Evolutionary conservation across 2,888 invertebrate genomes (phyloP).

Genomic region (Folsomia candida): DNA sequence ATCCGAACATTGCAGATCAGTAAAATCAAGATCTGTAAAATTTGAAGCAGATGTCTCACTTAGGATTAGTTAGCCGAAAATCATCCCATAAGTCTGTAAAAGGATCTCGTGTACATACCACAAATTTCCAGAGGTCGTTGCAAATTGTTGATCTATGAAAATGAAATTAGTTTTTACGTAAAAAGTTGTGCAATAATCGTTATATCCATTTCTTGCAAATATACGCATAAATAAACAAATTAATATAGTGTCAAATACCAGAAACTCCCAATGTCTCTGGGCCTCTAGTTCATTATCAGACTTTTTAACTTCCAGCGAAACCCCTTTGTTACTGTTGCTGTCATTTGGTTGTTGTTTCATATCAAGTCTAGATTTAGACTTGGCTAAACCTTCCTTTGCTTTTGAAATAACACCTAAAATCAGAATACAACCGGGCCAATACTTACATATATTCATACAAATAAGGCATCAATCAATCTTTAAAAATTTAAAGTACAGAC

Average conservation of each 20-base stretch:
- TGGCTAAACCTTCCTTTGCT: slow-evolving; percentile 87
- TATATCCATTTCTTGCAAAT: too few species aligned
- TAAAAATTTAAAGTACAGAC: background rate
- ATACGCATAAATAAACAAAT: too few species aligned
- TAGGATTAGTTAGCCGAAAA: too few species aligned
- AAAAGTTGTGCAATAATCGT: slow-evolving; percentile 59
- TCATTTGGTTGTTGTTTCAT: slow-evolving; percentile 53
- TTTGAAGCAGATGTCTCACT: slow-evolving; percentile 55
- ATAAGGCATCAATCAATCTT: too few species aligned
- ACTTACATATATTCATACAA: background rate
- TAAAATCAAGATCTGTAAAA: slow-evolving; percentile 97
- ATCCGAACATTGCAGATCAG: slow-evolving; percentile 83
- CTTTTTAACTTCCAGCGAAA: slow-evolving; percentile 56
- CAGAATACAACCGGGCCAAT: background rate
- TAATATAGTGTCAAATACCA: too few species aligned
- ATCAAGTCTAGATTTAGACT: slow-evolving; percentile 79
- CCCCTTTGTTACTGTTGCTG: slow-evolving; percentile 25
- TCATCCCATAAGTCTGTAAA: too few species aligned
- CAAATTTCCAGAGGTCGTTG: slow-evolving; percentile 69
- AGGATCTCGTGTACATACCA: too few species aligned
- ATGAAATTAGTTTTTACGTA: background rate
- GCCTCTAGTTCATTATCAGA: slow-evolving; percentile 91
- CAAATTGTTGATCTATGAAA: slow-evolving; percentile 17
- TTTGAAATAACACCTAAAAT: slow-evolving; percentile 85
- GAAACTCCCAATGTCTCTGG: slow-evolving; percentile 96